These are phyloP conservation scores for Phrynosoma blainvillii DNA, from an alignment of 2,113 vertebrate genomes.

Conservation along the genomic window DNA sequence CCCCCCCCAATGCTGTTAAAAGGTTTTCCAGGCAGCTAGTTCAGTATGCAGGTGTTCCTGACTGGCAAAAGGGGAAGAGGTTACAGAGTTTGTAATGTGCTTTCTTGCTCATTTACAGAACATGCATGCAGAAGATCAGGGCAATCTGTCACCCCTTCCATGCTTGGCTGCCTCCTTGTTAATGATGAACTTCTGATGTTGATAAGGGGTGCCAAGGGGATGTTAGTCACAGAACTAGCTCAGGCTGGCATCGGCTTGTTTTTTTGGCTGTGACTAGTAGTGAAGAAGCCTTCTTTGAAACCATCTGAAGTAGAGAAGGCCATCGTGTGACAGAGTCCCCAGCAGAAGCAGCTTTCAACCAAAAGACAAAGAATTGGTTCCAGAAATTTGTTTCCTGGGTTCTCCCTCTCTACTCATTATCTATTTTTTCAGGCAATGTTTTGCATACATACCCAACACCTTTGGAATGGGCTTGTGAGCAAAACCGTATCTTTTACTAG, in stretches of 20 bases:
- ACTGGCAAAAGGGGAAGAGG: too few relatives aligned
- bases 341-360: neutral
- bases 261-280: neutral
- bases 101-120: neutral
- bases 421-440: neutral
- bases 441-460: neutral
- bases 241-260: neutral
- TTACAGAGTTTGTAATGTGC: neutral
- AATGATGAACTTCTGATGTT: neutral
- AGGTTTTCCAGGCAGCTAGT: too few relatives aligned
- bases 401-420: neutral
- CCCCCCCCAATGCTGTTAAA: too few relatives aligned
- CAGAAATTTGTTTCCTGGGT: neutral
- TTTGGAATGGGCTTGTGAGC: neutral
- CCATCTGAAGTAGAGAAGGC: neutral
- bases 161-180: slow-evolving; percentile 20
- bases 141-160: neutral
- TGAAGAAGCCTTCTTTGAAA: neutral
- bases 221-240: neutral
- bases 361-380: neutral
- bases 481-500: neutral
- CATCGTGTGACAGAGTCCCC: neutral
- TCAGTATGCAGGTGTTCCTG: too few relatives aligned
- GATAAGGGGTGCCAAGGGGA: too few relatives aligned
- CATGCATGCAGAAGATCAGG: neutral